These are phyloP conservation scores for Spongilla lacustris DNA, from an alignment of 37 sponge, comb jelly and placozoan genomes.

Conservation along the genomic window DNA sequence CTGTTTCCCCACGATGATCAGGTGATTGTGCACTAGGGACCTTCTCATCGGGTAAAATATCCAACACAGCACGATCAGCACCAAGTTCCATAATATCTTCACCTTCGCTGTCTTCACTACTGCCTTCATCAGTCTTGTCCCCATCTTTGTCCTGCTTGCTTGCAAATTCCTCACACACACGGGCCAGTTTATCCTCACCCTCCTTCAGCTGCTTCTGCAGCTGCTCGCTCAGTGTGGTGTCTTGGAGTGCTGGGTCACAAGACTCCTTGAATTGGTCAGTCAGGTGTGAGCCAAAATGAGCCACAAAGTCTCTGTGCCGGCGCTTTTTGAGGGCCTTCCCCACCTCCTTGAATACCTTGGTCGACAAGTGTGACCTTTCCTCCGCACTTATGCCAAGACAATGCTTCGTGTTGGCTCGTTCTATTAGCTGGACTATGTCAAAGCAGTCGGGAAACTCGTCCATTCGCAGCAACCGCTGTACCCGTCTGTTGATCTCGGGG, in stretches of 20 bases:
- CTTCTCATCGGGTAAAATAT: neutral
- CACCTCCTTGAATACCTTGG: constrained; percentile 68
- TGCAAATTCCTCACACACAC: constrained; percentile 68
- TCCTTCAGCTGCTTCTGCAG: constrained; percentile 37
- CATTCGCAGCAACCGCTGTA: constrained; percentile 40
- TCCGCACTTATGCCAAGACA: constrained; percentile 38
- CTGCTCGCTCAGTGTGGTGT: constrained; percentile 13
- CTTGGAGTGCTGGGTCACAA: constrained; percentile 64
- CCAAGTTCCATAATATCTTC: constrained; percentile 13
- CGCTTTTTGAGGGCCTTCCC: constrained; percentile 50
- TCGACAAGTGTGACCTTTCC: constrained; percentile 24
- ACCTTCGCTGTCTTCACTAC: constrained; percentile 28
- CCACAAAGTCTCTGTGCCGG: constrained; percentile 46
- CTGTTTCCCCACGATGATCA: neutral
- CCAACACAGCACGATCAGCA: neutral
- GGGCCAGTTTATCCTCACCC: constrained; percentile 36
- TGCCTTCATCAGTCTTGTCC: constrained; percentile 12
- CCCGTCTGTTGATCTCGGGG: constrained; percentile 61
- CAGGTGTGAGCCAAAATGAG: constrained; percentile 75
- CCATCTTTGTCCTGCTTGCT: constrained; percentile 52
- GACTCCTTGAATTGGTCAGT: constrained; percentile 50
- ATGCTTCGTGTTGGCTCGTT: constrained; percentile 59
- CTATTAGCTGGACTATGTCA: constrained; percentile 63
- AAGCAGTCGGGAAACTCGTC: constrained; percentile 76
- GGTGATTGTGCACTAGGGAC: no score